Evolutionary conservation across 2,797 vertebrate genomes (phyloP), one percentile per base, ranked within the genome.

Genomic region (Ceryle rudis): DNA sequence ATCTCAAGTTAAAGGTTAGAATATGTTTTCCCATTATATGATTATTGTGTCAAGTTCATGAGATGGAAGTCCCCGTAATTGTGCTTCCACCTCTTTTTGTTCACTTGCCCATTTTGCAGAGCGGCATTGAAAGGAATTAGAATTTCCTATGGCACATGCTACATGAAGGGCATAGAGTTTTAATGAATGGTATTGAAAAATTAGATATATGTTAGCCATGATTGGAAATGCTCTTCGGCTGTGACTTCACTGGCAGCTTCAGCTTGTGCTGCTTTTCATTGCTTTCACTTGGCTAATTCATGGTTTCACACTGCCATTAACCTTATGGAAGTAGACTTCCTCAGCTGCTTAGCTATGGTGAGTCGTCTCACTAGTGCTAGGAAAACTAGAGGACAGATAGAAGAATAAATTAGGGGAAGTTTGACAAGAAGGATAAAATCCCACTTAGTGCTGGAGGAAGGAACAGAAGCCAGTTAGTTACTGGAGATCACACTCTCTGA

Each of bases 401-500:
- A 51, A 44, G 37, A 85, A 83, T 83, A 91, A 95, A 81, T 90
- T 74, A 85, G 16, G 25, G 23, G 61, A 91, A 77, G 33, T 75
- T 87, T 90, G 73, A 89, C 81, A 86, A 42, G 83, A 89, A 55
- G 29, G 35, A 47, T 83, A 77, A 96, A 96, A 96, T 61, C 21
- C 35, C 42, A 49, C 49, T 86, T 72, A 89, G 61, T 55, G 55
- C 31, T 84, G 75, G 85, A 61, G 33, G 61, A 74, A 95, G 72
- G 81, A 93, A 46, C 17, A 82, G 70, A 84, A 93, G 46, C 19
- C 65, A 41, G 70, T 77, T 92, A 91, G 87, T 84, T 92, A 72
- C 62, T 81, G 81, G 89, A 4, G 67, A 90, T 90, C 88, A 64
- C 41, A 81, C 7, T 67, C 57, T 92, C 66, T 90, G 47, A 51